Evolutionary conservation across 2,888 invertebrate genomes (phyloP).

Genomic region (Crematogaster levior): DNA sequence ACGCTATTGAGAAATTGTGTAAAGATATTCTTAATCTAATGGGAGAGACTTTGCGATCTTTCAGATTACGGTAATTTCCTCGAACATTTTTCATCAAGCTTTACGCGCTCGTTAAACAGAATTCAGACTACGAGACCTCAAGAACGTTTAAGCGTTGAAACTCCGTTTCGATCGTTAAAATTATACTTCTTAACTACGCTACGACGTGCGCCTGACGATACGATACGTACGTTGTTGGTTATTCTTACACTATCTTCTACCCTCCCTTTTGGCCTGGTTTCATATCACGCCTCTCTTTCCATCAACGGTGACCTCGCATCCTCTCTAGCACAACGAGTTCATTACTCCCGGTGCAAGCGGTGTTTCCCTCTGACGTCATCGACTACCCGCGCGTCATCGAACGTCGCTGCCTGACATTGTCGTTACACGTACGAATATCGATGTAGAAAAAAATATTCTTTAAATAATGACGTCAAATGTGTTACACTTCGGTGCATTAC

Average conservation of each 20-base stretch:
- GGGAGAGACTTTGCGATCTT: background rate
- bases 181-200: slow-evolving; percentile 28
- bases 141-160: background rate
- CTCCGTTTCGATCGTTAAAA: slow-evolving; percentile 23
- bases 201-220: slow-evolving; percentile 7
- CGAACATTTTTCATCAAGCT: background rate
- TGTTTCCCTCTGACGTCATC: slow-evolving; percentile 76
- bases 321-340: slow-evolving; percentile 70
- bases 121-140: background rate
- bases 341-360: slow-evolving; percentile 74
- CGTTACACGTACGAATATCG: slow-evolving; percentile 10
- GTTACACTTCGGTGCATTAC: slow-evolving; percentile 21
- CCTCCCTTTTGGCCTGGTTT: slow-evolving; percentile 53
- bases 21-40: slow-evolving; percentile 4
- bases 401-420: slow-evolving; percentile 49
- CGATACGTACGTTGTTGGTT: slow-evolving; percentile 20
- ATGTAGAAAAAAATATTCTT: slow-evolving; percentile 30
- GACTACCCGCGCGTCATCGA: slow-evolving; percentile 74
- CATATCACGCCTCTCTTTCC: slow-evolving; percentile 15
- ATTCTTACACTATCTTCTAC: slow-evolving; percentile 40
- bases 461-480: slow-evolving; percentile 38
- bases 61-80: background rate
- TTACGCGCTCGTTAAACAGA: background rate
- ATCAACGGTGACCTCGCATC: slow-evolving; percentile 31
- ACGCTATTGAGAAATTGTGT: slow-evolving; percentile 2